Percentiles rank a stretch among this genome's conserved stretches.
Conservation (phyloP, 2,113 vertebrate genomes). For the Embiotoca jacksoni region DNA sequence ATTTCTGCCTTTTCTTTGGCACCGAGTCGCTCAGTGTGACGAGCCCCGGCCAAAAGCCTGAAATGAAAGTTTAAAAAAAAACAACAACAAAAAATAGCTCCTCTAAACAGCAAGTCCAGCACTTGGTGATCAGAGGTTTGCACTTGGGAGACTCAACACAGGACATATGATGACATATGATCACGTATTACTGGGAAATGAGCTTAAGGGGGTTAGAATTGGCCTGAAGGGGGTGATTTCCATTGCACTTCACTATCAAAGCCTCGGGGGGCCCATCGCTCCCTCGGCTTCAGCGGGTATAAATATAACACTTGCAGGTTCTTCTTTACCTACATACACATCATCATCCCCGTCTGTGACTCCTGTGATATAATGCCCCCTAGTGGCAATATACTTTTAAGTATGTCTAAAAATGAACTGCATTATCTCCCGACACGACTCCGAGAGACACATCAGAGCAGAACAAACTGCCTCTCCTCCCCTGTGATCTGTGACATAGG, state of each 20-base stretch:
- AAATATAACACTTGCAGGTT: constrained; percentile 42
- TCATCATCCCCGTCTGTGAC: not conserved
- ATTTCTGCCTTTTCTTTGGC: constrained; percentile 49
- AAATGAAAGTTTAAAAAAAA: constrained; percentile 8
- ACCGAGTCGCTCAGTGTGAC: constrained; percentile 15
- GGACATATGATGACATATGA: not conserved
- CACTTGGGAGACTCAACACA: constrained; percentile 13
- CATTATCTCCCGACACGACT: constrained; percentile 35
- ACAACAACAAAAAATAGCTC: not conserved
- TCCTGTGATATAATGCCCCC: constrained; percentile 66
- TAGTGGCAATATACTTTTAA: constrained; percentile 64
- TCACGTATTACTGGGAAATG: constrained; percentile 6
- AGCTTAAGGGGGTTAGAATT: not conserved
- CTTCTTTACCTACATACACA: constrained; percentile 8
- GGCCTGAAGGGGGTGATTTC: constrained; percentile 4
- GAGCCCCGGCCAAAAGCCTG: constrained; percentile 28
- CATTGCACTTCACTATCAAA: constrained; percentile 39
- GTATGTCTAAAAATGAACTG: constrained; percentile 37
- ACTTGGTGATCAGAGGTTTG: constrained; percentile 19
- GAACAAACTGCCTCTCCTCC: constrained; percentile 24
- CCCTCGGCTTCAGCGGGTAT: constrained; percentile 29
- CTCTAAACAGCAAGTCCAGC: constrained; percentile 23
- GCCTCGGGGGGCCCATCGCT: constrained; percentile 15
- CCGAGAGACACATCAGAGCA: constrained; percentile 42
- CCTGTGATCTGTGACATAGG: constrained; percentile 47